Base-by-base conservation (phyloP, 2,888 invertebrate genomes). In the Hydraecia micacea region DNA sequence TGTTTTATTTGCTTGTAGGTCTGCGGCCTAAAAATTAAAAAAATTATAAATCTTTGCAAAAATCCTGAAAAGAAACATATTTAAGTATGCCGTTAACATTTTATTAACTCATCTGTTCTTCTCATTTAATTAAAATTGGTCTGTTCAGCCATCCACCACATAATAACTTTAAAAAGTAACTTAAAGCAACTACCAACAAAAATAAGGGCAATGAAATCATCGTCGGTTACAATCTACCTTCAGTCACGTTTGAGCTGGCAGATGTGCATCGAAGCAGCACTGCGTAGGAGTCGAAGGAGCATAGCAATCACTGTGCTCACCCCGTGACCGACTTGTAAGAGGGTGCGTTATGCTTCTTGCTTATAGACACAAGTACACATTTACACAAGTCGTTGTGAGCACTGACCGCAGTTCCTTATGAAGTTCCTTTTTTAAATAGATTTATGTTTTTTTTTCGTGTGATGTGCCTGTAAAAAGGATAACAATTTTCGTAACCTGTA, bases 341-440 rank as follows among this genome's bases (percentile, higher is more conserved):
- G 93, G 93, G 94, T 93, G 92, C 91, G 80, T 87, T 93, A 93
- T 93, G 93, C 88, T 91, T 92, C 90, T 91, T 91, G 78, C 83
- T 87, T 77, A 74, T 58, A 75, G 52, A 46, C 63, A 65, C 36
- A 70, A 36, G 39, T 67, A 74, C 46, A 65, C 36, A 70, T n/a
- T 36, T 67, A 74, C 46, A 76, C 28, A 66, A 86, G 84, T 84
- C 86, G 85, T 84, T 84, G 87, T 91, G 89, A 75, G 52, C 91
- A 90, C 77, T 87, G 89, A 92, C 91, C 93, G 92, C 89, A 92
- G 87, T 92, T 93, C 93, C 93, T 90, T 39, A 60, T 5, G 62
- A 75, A 25, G 62, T 42, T 66, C 67, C 39, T 77, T 75, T 80
- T 87, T 84, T 83, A 72, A 80, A 81, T 68, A 62, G 39, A 36